These are phyloP conservation scores for Oreortyx pictus DNA, from an alignment of 2,797 vertebrate species.

Conservation along the genomic window DNA sequence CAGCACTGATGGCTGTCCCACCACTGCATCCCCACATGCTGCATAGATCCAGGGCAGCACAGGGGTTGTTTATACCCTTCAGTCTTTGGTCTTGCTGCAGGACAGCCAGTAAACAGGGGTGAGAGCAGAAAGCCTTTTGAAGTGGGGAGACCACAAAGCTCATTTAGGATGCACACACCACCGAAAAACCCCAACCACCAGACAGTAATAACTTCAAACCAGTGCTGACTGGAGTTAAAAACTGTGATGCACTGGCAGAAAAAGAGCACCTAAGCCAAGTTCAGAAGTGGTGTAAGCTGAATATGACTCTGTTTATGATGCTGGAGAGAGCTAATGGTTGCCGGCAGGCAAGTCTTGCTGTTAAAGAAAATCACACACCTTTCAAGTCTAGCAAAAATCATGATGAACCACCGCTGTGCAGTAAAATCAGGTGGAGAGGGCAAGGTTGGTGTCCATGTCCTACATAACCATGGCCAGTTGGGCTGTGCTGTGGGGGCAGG, in stretches of 20 bases:
- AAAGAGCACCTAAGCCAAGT: constrained; percentile 26
- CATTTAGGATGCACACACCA: constrained; percentile 45
- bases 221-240: constrained; percentile 51
- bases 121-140: constrained; percentile 50
- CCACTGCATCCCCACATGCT: background rate
- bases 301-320: constrained; percentile 23
- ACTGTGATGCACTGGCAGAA: constrained; percentile 44
- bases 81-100: constrained; percentile 36
- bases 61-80: constrained; percentile 31
- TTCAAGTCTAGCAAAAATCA: background rate
- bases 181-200: constrained; percentile 61
- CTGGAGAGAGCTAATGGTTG: constrained; percentile 13
- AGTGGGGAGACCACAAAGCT: constrained; percentile 64
- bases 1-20: background rate
- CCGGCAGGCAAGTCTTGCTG: background rate
- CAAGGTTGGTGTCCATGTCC: background rate
- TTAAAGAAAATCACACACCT: background rate
- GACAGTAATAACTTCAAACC: constrained; percentile 60
- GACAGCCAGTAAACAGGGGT: constrained; percentile 19
- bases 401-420: background rate
- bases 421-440: background rate
- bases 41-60: background rate
- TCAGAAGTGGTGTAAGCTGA: constrained; percentile 39
- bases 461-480: background rate
- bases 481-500: background rate